phyloP scores from a whole-genome alignment of 1,140 invertebrate genomes.

The Cepaea nemoralis region DNA sequence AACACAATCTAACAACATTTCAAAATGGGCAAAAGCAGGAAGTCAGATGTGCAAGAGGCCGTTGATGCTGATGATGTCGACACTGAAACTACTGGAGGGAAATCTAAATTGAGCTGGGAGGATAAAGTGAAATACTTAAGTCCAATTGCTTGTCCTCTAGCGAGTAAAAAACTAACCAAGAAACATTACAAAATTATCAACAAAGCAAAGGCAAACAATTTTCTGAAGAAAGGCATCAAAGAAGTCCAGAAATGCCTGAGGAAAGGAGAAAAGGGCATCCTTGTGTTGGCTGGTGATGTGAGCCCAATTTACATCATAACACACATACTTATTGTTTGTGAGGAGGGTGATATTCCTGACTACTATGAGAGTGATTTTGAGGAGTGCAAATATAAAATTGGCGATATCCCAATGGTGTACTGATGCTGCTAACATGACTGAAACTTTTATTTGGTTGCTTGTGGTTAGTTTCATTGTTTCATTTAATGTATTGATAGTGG shows the following conservation, averaged over 20 bases:
- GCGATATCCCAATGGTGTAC: slow-evolving; percentile 65
- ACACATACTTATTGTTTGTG: slow-evolving; percentile 93
- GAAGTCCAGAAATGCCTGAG: slow-evolving; percentile 76
- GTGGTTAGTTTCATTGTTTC: too few species aligned
- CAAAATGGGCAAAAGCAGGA: slow-evolving; percentile 27
- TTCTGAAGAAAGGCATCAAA: slow-evolving; percentile 83
- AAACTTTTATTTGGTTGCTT: too few species aligned
- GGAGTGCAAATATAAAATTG: slow-evolving; percentile 70
- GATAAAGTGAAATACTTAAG: slow-evolving; percentile 76
- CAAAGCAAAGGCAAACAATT: slow-evolving; percentile 86
- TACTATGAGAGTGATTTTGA: slow-evolving; percentile 91
- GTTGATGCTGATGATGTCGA: slow-evolving; percentile 45
- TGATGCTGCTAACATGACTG: too few species aligned
- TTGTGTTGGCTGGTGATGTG: slow-evolving; percentile 94
- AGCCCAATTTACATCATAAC: slow-evolving; percentile 95
- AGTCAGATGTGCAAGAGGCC: slow-evolving; percentile 11
- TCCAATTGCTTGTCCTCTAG: slow-evolving; percentile 90
- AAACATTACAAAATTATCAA: slow-evolving; percentile 93
- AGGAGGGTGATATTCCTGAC: slow-evolving; percentile 92
- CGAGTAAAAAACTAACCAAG: slow-evolving; percentile 91
- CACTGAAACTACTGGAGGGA: slow-evolving; percentile 36
- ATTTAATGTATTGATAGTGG: too few species aligned
- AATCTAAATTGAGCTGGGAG: slow-evolving; percentile 55
- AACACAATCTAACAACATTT: too few species aligned
- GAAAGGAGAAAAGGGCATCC: slow-evolving; percentile 89